These are phyloP conservation scores for Bradypodion pumilum DNA, from an alignment of 2,797 vertebrate species.

Conservation along the genomic window DNA sequence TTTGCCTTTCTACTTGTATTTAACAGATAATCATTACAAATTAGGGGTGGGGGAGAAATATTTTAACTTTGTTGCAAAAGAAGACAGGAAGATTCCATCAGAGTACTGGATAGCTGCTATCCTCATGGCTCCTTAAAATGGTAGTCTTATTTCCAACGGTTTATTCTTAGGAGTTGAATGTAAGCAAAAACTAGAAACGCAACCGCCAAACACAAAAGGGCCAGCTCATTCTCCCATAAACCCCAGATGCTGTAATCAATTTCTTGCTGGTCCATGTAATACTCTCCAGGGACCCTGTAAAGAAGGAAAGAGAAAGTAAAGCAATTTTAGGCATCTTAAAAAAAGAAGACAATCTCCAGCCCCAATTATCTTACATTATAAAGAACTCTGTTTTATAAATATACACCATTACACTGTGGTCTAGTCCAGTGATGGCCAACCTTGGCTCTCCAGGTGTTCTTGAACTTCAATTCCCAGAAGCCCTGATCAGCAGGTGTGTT, in stretches of 20 bases:
- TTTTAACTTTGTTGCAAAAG: background rate
- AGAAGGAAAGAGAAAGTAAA: background rate
- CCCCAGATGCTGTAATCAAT: conserved; percentile 82
- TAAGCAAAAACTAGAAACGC: conserved; percentile 77
- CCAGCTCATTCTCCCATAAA: conserved; percentile 83
- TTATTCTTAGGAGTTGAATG: conserved; percentile 79
- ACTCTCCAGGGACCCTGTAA: conserved; percentile 74
- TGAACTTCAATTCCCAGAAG: no score
- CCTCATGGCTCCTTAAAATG: background rate
- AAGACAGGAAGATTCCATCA: background rate
- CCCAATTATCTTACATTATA: no score
- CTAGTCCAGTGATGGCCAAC: no score
- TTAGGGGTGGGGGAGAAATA: background rate
- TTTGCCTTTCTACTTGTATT: background rate
- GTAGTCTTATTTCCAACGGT: conserved; percentile 80
- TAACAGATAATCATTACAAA: background rate
- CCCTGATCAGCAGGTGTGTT: no score
- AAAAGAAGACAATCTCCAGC: no score
- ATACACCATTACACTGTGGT: no score
- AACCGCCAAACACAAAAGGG: conserved; percentile 75
- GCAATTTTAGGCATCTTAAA: background rate
- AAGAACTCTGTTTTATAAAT: no score
- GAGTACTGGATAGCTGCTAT: conserved; percentile 10
- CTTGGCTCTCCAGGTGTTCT: no score
- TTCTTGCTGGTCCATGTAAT: conserved; percentile 64